Base-by-base conservation (phyloP, 2,797 vertebrate genomes). In the Dipus sagitta region DNA sequence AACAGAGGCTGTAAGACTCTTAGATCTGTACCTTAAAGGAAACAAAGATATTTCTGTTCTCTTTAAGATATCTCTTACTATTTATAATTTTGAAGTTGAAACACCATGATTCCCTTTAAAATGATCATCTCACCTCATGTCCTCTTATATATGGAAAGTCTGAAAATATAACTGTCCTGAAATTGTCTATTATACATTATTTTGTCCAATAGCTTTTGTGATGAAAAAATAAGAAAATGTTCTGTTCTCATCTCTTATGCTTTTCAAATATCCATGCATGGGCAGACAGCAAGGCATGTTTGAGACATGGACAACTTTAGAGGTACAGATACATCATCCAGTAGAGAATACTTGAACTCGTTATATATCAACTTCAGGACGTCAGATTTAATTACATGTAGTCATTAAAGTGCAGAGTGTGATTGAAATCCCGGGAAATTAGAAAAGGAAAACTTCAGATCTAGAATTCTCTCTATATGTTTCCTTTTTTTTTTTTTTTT, bases 371-470 rank as follows among this genome's bases (percentile, higher is more conserved):
- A 92, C 82, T 93, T 95, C 52, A 87, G 90, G 92, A 86, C 52
- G 90, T 87, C 79, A 88, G 34, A 93, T 94, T 96, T 96, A 95
- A 96, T 96, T 96, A 95, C 86, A 85, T 7, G 7, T 42, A 89
- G 52, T 95, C 74, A 72, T 75, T 92, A 95, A 96, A 96, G 65
- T 74, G 82, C 34, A 87, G 47, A 82, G 14, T 93, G 17, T 93
- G 90, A 88, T 13, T 92, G 75, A 94, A 89, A 85, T 95, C 70
- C 47, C 85, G 74, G 26, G 62, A 68, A 92, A 96, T 92, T 86
- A 95, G 65, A 94, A 88, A 91, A 92, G 94, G 72, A 90, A 96
- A 80, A 85, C 88, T 92, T 88, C 20, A 92, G 5, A 52, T 93
- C 85, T 87, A 90, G 82, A 93, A 75, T 84, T 88, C 58, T 90